Percentiles rank a stretch among this genome's conserved stretches.
These are phyloP conservation scores for Darevskia mixta DNA, from an alignment of 2,797 vertebrate species.

Conservation along the genomic window DNA sequence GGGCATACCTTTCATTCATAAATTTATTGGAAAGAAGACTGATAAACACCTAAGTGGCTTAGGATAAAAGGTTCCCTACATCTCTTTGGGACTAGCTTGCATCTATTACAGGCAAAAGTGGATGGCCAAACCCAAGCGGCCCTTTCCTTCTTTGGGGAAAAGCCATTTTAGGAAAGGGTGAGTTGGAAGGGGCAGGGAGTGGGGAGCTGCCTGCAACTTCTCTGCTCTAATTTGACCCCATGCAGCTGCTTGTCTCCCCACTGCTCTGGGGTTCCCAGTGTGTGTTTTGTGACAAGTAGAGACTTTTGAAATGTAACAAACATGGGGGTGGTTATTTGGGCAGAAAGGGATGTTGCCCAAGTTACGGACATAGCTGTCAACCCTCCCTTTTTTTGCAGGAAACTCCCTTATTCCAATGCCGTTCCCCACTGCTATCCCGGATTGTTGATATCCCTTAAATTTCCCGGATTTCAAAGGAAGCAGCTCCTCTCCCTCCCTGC, in stretches of 20 bases:
- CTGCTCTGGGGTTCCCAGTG: no score
- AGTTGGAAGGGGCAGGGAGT: background rate
- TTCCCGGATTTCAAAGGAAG: no score
- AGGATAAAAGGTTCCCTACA: background rate
- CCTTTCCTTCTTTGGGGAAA: background rate
- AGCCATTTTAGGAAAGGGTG: background rate
- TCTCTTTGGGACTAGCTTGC: background rate
- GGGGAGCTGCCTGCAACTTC: background rate
- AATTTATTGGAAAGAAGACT: background rate
- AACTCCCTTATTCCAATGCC: no score
- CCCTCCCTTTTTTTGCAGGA: no score
- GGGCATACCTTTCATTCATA: background rate
- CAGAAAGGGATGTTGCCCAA: background rate
- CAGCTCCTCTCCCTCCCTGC: no score
- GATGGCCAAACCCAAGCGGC: background rate
- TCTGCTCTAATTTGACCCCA: background rate
- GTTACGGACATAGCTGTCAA: no score
- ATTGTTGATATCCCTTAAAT: no score
- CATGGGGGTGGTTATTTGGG: background rate
- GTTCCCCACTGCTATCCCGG: no score
- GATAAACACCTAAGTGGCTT: background rate
- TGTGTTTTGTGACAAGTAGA: background rate
- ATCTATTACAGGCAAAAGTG: background rate
- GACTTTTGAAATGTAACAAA: background rate
- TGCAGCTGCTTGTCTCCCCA: background rate